phyloP scores from a whole-genome alignment of 2,888 invertebrate species.

The Dilophus febrilis region DNA sequence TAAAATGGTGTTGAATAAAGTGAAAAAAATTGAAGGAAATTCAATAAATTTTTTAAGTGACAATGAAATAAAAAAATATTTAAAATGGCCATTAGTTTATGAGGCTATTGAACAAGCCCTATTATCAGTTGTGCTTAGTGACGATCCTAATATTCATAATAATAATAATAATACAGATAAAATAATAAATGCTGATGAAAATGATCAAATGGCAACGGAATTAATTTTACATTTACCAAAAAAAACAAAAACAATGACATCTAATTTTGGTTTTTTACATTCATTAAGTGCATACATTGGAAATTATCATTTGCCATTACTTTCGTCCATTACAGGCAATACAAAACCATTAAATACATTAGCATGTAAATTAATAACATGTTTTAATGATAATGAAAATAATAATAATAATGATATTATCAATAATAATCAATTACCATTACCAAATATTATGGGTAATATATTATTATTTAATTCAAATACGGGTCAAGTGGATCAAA shows the following conservation, averaged over 20 bases:
- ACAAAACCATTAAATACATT: constrained; percentile 18
- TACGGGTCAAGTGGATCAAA: constrained; percentile 30
- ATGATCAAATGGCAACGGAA: constrained; percentile 16
- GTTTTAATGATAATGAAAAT: constrained; percentile 24
- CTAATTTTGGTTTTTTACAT: constrained; percentile 15
- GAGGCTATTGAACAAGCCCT: constrained; percentile 28
- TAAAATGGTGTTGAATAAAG: too few relatives aligned
- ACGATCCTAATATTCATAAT: too few relatives aligned
- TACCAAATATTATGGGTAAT: constrained; percentile 31
- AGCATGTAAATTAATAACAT: constrained; percentile 34
- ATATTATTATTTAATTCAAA: constrained; percentile 29
- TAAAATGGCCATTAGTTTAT: constrained; percentile 28
- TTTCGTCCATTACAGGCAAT: too few relatives aligned
- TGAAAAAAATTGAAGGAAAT: too few relatives aligned
- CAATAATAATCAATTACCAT: too few relatives aligned
- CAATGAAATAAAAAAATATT: constrained; percentile 22
- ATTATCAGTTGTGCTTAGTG: constrained; percentile 20
- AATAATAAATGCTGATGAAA: too few relatives aligned
- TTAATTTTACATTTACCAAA: constrained; percentile 1
- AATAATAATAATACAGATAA: too few relatives aligned
- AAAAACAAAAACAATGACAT: neutral
- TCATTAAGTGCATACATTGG: constrained; percentile 33
- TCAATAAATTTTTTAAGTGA: too few relatives aligned
- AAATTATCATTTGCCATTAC: constrained; percentile 18
- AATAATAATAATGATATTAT: too few relatives aligned